phyloP scores from a whole-genome alignment of 1,140 invertebrate genomes.

The Trichomalopsis sarcophagae region DNA sequence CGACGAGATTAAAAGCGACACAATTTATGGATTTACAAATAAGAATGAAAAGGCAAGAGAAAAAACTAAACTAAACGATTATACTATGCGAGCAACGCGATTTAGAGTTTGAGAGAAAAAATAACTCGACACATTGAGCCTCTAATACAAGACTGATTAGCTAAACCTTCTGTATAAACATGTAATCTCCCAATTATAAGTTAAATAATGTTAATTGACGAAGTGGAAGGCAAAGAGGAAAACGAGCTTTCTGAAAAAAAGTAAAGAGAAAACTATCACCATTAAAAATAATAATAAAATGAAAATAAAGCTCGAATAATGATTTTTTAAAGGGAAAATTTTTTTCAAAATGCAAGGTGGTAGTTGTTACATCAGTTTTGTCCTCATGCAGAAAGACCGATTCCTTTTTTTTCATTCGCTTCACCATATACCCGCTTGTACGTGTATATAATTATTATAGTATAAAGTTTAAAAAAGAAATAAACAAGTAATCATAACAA shows the following conservation, averaged over 20 bases:
- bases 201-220: constrained; percentile 51
- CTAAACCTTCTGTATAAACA: constrained; percentile 72
- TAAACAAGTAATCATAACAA: constrained; percentile 56
- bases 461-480: constrained; percentile 43
- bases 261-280: neutral
- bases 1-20: constrained; percentile 55
- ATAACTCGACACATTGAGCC: constrained; percentile 72
- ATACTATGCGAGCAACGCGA: constrained; percentile 62
- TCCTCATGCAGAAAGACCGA: constrained; percentile 59
- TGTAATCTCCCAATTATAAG: constrained; percentile 66
- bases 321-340: neutral
- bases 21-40: constrained; percentile 46
- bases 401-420: constrained; percentile 57
- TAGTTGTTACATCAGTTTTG: constrained; percentile 66
- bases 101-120: constrained; percentile 61
- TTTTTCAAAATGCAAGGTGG: constrained; percentile 62
- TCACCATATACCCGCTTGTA: constrained; percentile 59
- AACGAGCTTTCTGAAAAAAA: constrained; percentile 4
- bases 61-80: constrained; percentile 39
- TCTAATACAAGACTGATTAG: constrained; percentile 76
- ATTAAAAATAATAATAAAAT: constrained; percentile 16
- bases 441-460: constrained; percentile 54
- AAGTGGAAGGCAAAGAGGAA: constrained; percentile 64
- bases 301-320: neutral
- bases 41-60: constrained; percentile 39